These are phyloP conservation scores for Agrochola lychnidis DNA, from an alignment of 2,888 invertebrate species.

Conservation along the genomic window DNA sequence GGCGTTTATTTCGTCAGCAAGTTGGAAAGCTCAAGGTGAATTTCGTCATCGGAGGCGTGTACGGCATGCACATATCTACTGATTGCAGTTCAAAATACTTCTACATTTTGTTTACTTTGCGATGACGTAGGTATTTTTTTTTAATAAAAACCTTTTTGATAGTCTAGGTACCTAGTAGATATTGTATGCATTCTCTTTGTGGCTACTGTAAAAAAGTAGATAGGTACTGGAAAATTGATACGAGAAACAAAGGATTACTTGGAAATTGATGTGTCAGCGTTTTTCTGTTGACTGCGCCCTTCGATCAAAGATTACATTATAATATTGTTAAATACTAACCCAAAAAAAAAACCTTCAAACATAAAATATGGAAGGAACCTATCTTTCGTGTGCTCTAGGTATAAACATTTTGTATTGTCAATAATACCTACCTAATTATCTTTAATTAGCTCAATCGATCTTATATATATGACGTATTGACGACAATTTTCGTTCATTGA, in stretches of 20 bases:
- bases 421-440: neutral
- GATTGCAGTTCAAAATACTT: slow-evolving; percentile 24
- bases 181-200: no score
- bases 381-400: neutral
- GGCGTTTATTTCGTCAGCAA: slow-evolving; percentile 72
- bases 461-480: slow-evolving; percentile 18
- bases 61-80: slow-evolving; percentile 2
- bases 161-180: no score
- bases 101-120: neutral
- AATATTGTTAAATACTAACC: no score
- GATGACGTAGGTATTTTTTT: neutral
- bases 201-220: no score
- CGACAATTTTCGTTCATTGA: slow-evolving; percentile 10
- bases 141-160: no score
- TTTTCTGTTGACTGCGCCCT: no score
- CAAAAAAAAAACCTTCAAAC: no score
- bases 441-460: slow-evolving; percentile 27
- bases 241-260: no score
- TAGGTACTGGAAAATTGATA: no score
- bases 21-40: slow-evolving; percentile 76
- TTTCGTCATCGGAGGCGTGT: slow-evolving; percentile 73
- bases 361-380: no score
- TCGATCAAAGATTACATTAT: no score
- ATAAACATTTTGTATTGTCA: neutral
- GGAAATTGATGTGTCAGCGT: no score